These are phyloP conservation scores for Celastrina argiolus DNA, from an alignment of 2,888 invertebrate species.

Conservation along the genomic window DNA sequence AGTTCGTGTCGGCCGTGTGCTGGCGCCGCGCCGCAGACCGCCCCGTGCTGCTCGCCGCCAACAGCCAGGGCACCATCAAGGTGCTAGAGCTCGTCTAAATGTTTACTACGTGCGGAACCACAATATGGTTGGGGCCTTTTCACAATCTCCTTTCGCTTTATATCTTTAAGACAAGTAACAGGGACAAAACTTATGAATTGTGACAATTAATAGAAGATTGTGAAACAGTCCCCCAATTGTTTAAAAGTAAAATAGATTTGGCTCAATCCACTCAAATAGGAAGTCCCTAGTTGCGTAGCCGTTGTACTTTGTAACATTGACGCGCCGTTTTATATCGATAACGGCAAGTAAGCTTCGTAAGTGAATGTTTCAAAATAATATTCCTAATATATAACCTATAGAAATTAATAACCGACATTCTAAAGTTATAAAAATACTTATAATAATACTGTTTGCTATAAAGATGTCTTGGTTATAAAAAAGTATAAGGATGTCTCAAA, in stretches of 20 bases:
- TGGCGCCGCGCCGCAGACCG: constrained; percentile 87
- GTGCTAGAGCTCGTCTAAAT: constrained; percentile 86
- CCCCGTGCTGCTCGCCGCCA: constrained; percentile 92
- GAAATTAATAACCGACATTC: not conserved
- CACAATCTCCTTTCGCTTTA: not conserved
- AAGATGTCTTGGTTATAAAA: not conserved
- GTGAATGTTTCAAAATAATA: not conserved
- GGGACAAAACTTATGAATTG: not conserved
- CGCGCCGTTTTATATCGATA: not conserved
- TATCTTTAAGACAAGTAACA: not conserved
- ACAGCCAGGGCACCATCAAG: constrained; percentile 95
- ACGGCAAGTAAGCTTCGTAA: not conserved
- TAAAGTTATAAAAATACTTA: not conserved
- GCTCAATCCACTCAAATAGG: not conserved
- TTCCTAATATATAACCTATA: not conserved
- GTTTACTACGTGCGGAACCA: not conserved
- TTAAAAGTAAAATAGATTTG: too few species aligned
- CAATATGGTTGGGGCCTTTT: not conserved
- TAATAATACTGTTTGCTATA: not conserved
- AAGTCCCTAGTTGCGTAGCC: not conserved
- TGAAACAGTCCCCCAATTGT: not conserved
- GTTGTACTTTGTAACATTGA: not conserved
- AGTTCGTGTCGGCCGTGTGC: constrained; percentile 97
- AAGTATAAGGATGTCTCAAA: not conserved
- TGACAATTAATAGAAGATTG: not conserved